A percentile compares a stretch with the other conserved stretches of the same genome.
These are phyloP conservation scores for Hyperopisus bebe DNA, from an alignment of 2,113 vertebrate genomes.

Conservation along the genomic window DNA sequence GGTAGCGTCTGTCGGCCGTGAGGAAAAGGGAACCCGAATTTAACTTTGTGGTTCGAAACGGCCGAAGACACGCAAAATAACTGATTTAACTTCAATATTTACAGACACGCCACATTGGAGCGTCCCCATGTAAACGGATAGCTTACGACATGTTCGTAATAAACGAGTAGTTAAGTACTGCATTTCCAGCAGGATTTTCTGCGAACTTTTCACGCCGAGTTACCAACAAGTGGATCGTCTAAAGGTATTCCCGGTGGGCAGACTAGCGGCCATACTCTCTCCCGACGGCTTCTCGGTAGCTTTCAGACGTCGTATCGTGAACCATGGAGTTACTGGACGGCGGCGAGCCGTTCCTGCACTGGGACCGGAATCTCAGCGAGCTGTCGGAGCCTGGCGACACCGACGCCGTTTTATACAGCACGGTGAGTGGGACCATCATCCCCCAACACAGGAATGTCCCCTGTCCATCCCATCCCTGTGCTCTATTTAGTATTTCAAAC, in stretches of 20 bases:
- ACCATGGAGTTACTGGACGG: constrained; percentile 82
- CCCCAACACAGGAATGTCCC: not conserved
- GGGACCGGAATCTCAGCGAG: constrained; percentile 91
- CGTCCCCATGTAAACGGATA: not conserved
- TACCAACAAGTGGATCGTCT: not conserved
- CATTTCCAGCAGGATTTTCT: not conserved
- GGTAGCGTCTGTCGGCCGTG: constrained; percentile 9
- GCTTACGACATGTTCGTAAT: not conserved
- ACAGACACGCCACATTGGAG: not conserved
- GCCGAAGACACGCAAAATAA: not conserved
- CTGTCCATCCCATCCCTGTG: too few species aligned
- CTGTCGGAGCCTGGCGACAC: constrained; percentile 80
- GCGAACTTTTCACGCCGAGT: constrained; percentile 8
- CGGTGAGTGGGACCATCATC: constrained; percentile 61
- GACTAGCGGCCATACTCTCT: not conserved
- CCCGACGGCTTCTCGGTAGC: not conserved
- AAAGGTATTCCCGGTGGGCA: not conserved
- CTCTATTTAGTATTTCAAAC: not conserved
- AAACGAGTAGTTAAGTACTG: not conserved
- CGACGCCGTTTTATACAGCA: constrained; percentile 75
- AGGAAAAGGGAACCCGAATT: not conserved
- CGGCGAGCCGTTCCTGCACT: constrained; percentile 72
- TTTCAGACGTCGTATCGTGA: not conserved
- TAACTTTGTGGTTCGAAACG: not conserved
- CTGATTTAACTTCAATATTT: not conserved